Evolutionary conservation across 1,140 invertebrate species (phyloP), one percentile per base, ranked within the genome.

Genomic region (Drosophila albomicans): DNA sequence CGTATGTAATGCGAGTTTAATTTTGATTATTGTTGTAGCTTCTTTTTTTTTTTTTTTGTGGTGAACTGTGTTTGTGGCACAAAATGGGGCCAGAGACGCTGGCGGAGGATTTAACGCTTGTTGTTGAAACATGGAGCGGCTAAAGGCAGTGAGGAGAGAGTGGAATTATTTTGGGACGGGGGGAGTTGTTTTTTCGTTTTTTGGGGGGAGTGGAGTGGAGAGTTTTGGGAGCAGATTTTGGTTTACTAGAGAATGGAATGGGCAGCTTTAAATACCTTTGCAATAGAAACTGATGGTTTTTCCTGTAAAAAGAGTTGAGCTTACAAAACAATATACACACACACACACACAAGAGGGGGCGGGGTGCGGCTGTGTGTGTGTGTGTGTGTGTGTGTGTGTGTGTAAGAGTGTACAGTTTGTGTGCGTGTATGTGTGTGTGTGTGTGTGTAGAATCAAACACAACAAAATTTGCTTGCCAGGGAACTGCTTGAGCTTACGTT

Each of bases 261-360:
- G 86, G 85, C 81, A 90, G 87, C 79, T 90, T 90, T 90, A 91
- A 91, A 91, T 91, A 91, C 90, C 90, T 91, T 90, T 91, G 90
- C 78, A 91, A 91, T 77, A 91, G 73, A 88, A 91, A 91, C 74
- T 91, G 90, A 91, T 91, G 90, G 87, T 91, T 91, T 90, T 91
- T 91, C 90, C 90, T 91, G 90, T 81, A 92, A 92, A 92, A 86
- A 91, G 84, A 86, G 85, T 89, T 88, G 62, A 88, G 85, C 84
- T 88, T 89, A 89, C 84, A 89, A 89, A 78, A 81, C 70, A 74
- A 82, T 67, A 81, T 70, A 78, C 78, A 87, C 65, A 81, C 65
- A 78, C 57, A 78, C 45, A 77, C 67, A 49, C 16, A 48, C 28
- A 1, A 25, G 20, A 28, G 45, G 15, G 28, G 16, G 13, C 28